These are phyloP conservation scores for Isichthys henryi DNA, from an alignment of 2,113 vertebrate genomes.

Conservation along the genomic window DNA sequence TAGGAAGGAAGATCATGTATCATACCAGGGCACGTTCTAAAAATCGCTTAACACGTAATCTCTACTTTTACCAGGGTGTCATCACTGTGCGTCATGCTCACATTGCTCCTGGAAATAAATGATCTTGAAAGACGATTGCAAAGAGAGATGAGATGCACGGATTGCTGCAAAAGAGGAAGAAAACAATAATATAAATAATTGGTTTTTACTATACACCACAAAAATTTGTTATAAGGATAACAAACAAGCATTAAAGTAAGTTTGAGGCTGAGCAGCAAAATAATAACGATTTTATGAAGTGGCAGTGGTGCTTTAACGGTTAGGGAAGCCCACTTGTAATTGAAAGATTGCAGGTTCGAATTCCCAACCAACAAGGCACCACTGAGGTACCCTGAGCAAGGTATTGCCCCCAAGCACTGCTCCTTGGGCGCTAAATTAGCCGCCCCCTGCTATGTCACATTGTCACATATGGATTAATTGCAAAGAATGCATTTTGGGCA, in stretches of 20 bases:
- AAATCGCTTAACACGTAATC: not conserved
- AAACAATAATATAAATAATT: not conserved
- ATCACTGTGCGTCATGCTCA: constrained; percentile 88
- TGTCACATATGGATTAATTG: too few relatives aligned
- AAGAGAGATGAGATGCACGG: constrained; percentile 93
- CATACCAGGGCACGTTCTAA: not conserved
- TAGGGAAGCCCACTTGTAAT: too few relatives aligned
- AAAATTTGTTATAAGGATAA: not conserved
- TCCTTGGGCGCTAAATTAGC: too few relatives aligned
- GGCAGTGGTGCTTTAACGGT: too few relatives aligned
- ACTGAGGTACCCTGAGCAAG: too few relatives aligned
- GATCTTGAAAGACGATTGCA: constrained; percentile 98
- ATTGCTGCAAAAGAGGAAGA: constrained; percentile 70
- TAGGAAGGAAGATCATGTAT: not conserved
- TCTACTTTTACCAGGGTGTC: constrained; percentile 84
- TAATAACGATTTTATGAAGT: not conserved
- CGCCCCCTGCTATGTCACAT: too few relatives aligned
- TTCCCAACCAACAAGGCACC: too few relatives aligned
- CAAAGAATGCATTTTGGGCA: too few relatives aligned
- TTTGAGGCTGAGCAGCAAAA: not conserved
- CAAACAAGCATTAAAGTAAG: not conserved
- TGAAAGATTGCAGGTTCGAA: too few relatives aligned
- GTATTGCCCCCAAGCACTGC: too few relatives aligned
- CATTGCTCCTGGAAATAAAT: constrained; percentile 95
- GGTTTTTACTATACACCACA: not conserved